Evolutionary conservation across 2,113 vertebrate species (phyloP), one percentile per base, ranked within the genome.

Genomic region (Picathartes gymnocephalus): DNA sequence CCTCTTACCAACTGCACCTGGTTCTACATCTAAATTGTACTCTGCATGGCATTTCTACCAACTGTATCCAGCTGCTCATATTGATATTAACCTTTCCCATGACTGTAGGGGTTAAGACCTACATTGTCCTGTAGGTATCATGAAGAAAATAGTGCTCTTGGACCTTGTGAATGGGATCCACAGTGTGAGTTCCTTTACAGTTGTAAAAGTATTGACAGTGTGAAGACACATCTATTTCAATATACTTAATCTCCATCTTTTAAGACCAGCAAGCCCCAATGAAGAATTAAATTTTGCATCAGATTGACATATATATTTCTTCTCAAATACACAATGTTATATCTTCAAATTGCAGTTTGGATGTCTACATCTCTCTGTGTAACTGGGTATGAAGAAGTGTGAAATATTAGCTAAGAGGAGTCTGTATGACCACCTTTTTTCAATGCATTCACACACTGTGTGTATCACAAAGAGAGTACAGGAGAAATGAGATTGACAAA

Each of bases 391-490:
- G 51, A 93, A 81, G n/a, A 57, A 56, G 1, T 33, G 19, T 74
- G 28, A 79, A 81, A 35, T 60, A 57, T 45, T 39, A 70, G 56
- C 39, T 90, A 47, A 91, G 33, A 2, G 39, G 16, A 50, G 13
- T 35, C 10, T 45, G 1, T 65, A 39, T 48, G 30, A 61, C 19
- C 14, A 61, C 11, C 8, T 72, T 68, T 72, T 91, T 84, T 71
- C 11, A 15, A 7, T 35, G 8, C 9, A 33, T 30, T 30, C 20
- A 56, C 9, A 25, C 56, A 69, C 4, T 51, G 8, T 64, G 7
- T 23, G 1, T 16, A 39, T 60, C 44, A 56, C 18, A 85, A 44
- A 80, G 37, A 39, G 14, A 18, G 44, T 71, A 42, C 0, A 0
- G 33, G 88, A 78, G 20, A 76, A 77, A 65, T 13, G 4, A 87